phyloP scores from a whole-genome alignment of 2,797 vertebrate species.

The Nyctalus aviator region DNA sequence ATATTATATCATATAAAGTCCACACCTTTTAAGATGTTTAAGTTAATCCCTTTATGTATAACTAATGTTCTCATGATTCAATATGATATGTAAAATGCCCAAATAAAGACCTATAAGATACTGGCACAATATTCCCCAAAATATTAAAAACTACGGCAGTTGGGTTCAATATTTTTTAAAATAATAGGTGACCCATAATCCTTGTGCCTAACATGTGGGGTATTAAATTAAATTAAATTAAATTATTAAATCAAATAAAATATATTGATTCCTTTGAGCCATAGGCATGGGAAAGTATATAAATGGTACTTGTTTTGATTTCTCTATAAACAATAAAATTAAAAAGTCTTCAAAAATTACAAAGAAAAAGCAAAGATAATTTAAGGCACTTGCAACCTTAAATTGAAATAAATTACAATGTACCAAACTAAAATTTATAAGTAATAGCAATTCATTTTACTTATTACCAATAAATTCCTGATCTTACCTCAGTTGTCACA shows the following conservation, averaged over 20 bases:
- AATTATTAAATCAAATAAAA: not conserved
- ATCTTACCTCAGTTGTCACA: slow-evolving; percentile 94
- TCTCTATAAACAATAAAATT: slow-evolving; percentile 64
- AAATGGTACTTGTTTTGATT: slow-evolving; percentile 48
- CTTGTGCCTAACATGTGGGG: not conserved
- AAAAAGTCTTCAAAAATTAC: not conserved
- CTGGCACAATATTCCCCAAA: not conserved
- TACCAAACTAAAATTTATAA: slow-evolving; percentile 60
- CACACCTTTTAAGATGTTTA: slow-evolving; percentile 19
- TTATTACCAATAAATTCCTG: slow-evolving; percentile 23
- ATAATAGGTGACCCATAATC: not conserved
- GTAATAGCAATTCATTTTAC: slow-evolving; percentile 29
- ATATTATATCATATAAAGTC: slow-evolving; percentile 32
- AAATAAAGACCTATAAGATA: slow-evolving; percentile 15
- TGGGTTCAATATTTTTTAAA: slow-evolving; percentile 46
- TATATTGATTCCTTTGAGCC: not conserved
- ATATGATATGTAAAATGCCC: slow-evolving; percentile 39
- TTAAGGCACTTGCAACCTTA: slow-evolving; percentile 46
- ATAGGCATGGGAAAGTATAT: not conserved
- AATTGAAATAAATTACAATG: slow-evolving; percentile 55
- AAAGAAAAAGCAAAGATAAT: slow-evolving; percentile 65
- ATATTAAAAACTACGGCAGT: slow-evolving; percentile 11
- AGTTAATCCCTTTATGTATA: not conserved
- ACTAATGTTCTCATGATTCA: slow-evolving; percentile 40
- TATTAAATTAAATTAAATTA: not conserved